Evolutionary conservation across 1,140 invertebrate genomes (phyloP).

Genomic region (Aporrectodea caliginosa): DNA sequence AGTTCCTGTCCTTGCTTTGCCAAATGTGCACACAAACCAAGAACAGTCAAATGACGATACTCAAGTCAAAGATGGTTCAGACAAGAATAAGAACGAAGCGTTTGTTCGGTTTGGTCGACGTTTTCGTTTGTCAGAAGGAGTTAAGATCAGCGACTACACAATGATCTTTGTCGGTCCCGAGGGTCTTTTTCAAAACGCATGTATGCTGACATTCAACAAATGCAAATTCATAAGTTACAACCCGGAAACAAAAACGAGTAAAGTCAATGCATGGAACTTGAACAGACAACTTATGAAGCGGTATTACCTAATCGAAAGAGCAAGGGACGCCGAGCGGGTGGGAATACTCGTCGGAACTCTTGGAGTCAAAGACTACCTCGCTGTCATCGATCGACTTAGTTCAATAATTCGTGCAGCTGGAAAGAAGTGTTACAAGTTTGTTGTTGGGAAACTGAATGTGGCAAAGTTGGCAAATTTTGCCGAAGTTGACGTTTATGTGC

Average conservation of each 20-base stretch:
- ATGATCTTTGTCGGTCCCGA: conserved; percentile 62
- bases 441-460: conserved; percentile 85
- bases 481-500: conserved; percentile 85
- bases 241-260: conserved; percentile 39
- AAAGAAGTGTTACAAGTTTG: conserved; percentile 84
- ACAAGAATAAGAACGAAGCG: too few species aligned
- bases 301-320: conserved; percentile 77
- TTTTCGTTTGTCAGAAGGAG: conserved; percentile 34
- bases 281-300: conserved; percentile 66
- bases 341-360: conserved; percentile 86
- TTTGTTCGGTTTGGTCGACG: background rate
- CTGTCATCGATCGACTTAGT: conserved; percentile 73
- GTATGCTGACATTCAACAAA: conserved; percentile 58
- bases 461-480: conserved; percentile 89
- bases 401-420: conserved; percentile 67
- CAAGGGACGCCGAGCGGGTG: conserved; percentile 79
- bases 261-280: conserved; percentile 45
- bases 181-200: conserved; percentile 57
- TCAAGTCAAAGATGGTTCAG: too few species aligned
- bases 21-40: too few species aligned
- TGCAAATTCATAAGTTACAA: conserved; percentile 55
- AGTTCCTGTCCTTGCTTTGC: background rate
- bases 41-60: too few species aligned
- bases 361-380: conserved; percentile 73
- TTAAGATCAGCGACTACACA: conserved; percentile 52